Conservation (phyloP, 2,888 invertebrate genomes). For the Drosophila fulvimacula region DNA sequence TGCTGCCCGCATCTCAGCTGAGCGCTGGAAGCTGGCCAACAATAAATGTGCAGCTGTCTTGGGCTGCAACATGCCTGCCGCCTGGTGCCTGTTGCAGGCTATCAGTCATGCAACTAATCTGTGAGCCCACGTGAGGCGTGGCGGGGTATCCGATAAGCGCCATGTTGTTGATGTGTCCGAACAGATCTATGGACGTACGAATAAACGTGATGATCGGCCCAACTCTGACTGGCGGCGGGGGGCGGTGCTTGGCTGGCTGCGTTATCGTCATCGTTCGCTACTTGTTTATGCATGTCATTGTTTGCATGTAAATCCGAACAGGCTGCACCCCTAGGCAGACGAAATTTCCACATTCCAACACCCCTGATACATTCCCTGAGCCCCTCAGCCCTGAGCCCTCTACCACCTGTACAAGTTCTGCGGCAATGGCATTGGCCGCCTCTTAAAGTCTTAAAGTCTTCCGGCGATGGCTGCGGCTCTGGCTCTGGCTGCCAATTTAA, state of each 20-base stretch:
- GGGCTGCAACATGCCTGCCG: neutral
- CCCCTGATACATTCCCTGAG: too few relatives aligned
- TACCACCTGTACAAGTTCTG: slow-evolving; percentile 20
- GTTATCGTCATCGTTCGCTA: slow-evolving; percentile 45
- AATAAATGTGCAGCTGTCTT: slow-evolving; percentile 3
- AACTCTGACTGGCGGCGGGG: neutral
- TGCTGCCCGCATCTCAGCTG: slow-evolving; percentile 1
- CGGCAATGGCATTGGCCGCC: slow-evolving; percentile 22
- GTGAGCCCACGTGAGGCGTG: slow-evolving; percentile 28
- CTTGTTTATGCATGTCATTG: slow-evolving; percentile 78
- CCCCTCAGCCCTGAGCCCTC: neutral
- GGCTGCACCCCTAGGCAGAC: slow-evolving; percentile 17
- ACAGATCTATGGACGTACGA: slow-evolving; percentile 44
- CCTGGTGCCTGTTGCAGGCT: slow-evolving; percentile 12
- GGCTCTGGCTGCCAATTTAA: slow-evolving; percentile 64
- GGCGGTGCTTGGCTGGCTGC: neutral
- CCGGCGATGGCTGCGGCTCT: slow-evolving; percentile 15
- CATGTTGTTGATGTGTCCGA: slow-evolving; percentile 51
- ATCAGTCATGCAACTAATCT: slow-evolving; percentile 59
- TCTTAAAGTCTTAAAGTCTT: slow-evolving; percentile 51
- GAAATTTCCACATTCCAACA: slow-evolving; percentile 18
- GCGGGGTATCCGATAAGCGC: slow-evolving; percentile 48
- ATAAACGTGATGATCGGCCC: slow-evolving; percentile 34
- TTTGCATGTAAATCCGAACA: slow-evolving; percentile 72
- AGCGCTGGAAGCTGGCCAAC: neutral